These are phyloP conservation scores for Ondatra zibethicus DNA, from an alignment of 2,113 vertebrate species.

Conservation along the genomic window DNA sequence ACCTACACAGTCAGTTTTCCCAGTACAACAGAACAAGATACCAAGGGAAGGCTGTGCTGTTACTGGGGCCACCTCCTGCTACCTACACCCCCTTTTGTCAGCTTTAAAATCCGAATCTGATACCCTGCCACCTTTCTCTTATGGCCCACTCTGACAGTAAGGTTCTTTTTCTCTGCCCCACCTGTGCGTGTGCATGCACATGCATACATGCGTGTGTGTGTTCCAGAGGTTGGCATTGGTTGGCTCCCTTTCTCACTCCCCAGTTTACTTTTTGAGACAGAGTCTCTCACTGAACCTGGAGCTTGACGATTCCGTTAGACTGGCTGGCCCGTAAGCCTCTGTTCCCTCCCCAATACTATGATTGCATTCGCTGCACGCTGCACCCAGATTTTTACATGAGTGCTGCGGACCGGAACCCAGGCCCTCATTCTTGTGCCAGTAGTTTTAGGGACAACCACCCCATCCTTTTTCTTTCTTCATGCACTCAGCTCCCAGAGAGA, in stretches of 20 bases:
- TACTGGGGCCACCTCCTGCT: neutral
- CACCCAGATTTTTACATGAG: neutral
- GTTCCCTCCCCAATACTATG: neutral
- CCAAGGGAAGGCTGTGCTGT: neutral
- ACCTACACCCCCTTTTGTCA: neutral
- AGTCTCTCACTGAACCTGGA: neutral
- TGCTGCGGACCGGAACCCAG: rapidly evolving
- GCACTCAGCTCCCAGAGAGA: neutral
- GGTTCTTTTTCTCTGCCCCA: neutral
- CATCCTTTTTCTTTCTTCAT: neutral
- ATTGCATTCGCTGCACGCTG: neutral
- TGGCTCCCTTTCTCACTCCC: neutral
- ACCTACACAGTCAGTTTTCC: too few species aligned
- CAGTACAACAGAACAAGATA: rapidly evolving
- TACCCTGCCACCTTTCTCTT: neutral
- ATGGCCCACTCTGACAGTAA: neutral
- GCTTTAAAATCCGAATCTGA: neutral
- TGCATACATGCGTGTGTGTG: neutral
- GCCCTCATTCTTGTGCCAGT: neutral
- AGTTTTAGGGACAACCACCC: neutral
- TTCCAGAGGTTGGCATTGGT: neutral
- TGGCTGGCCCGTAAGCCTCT: neutral
- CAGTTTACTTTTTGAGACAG: neutral
- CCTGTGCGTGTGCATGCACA: neutral
- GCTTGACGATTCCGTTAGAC: neutral